Percentiles rank a stretch among this genome's conserved stretches.
Conservation (phyloP, 2,797 vertebrate species). For the Capromys pilorides region DNA sequence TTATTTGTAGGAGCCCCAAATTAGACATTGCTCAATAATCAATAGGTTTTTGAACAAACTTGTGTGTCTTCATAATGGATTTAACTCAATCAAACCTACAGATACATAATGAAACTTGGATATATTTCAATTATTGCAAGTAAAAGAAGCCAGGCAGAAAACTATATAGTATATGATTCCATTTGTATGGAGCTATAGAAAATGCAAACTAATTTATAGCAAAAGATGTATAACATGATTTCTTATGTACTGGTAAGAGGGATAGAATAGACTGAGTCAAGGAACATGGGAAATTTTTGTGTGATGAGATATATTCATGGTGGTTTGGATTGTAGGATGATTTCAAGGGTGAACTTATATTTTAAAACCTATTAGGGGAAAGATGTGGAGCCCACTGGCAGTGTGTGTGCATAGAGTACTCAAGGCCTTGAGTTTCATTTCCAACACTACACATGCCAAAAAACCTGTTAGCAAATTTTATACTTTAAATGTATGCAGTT, state of each 20-base stretch:
- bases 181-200: neutral
- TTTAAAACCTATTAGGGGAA: neutral
- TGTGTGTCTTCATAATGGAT: neutral
- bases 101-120: neutral
- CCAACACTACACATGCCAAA: neutral
- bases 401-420: neutral
- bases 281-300: neutral
- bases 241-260: neutral
- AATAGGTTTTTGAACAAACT: neutral
- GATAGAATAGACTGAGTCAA: neutral
- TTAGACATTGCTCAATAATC: neutral
- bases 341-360: neutral
- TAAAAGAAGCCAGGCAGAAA: neutral
- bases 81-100: neutral
- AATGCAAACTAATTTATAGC: neutral
- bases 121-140: neutral
- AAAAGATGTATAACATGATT: neutral
- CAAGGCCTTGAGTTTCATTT: neutral
- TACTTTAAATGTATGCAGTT: neutral
- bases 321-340: neutral
- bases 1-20: neutral
- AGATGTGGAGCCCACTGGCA: neutral
- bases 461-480: neutral
- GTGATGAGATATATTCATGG: neutral
- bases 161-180: neutral